Base-by-base conservation (phyloP, 2,888 invertebrate genomes). In the Mellilla xanthometata region DNA sequence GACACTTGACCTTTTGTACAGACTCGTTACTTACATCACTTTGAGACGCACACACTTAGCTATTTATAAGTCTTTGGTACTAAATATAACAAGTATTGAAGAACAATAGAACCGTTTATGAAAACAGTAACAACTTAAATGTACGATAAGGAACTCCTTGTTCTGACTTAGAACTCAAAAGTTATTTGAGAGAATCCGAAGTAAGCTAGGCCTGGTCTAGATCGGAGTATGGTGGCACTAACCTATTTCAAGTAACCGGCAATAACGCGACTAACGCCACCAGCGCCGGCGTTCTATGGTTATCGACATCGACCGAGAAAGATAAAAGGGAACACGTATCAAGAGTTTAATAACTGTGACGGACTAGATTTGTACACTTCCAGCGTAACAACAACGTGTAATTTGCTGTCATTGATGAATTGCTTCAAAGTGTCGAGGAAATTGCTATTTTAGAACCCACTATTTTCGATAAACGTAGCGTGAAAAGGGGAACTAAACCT, bases 301-400 rank as follows among this genome's bases (percentile, higher is more conserved):
- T 72, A 72, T 72, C 73, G 56, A 57, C 52, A 54, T 56, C 62
- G 72, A 62, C 63, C 71, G 64, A 71, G 58, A 63, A 71, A 70
- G 72, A 72, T 71, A 72, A 66, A 62, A 60, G 45, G 43, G 46
- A 54, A 56, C 54, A 56, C 46, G 49, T 56, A 49, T 45, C 46
- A 51, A 36, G 40, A 55, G 43, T 47, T 48, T 49, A 55, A 52
- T 48, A 30, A 40, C 40, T 46, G 39, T 39, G 44, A 51, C 47
- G 44, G 29, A 40, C 42, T 47, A 12, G 27, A 45, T 43, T 51
- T 19, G 8, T 36, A 32, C 22, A 45, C 13, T 28, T 30, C 26
- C 8, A 26, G 40, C 31, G 39, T 29, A 24, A 29, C 31, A 11
- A 6, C 7, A 15, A 12, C 13, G 11, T 32, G 32, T 27, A 26